A percentile compares a stretch with the other conserved stretches of the same genome.
Conservation (phyloP, 1,140 invertebrate species). For the Listronotus bonariensis region DNA sequence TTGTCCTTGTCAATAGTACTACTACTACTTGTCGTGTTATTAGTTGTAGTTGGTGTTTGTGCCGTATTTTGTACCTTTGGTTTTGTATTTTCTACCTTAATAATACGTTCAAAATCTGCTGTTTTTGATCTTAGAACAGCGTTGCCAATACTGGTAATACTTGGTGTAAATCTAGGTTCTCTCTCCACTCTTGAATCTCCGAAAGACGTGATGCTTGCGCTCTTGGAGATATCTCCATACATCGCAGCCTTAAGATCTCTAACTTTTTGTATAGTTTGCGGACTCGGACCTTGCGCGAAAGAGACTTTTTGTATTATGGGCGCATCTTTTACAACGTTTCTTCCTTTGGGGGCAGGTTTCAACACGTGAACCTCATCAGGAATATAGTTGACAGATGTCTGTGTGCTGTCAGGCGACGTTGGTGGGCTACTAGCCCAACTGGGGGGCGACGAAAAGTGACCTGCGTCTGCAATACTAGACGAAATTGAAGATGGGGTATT, state of each 20-base stretch:
- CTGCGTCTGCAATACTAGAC: slow-evolving; percentile 53
- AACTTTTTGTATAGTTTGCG: slow-evolving; percentile 55
- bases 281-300: slow-evolving; percentile 62
- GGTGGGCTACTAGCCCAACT: slow-evolving; percentile 66
- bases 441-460: slow-evolving; percentile 61
- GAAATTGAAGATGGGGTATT: slow-evolving; percentile 55
- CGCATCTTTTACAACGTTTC: slow-evolving; percentile 32
- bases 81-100: slow-evolving; percentile 43
- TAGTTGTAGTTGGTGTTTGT: slow-evolving; percentile 39
- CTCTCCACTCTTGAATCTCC: slow-evolving; percentile 40
- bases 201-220: slow-evolving; percentile 39
- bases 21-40: slow-evolving; percentile 57
- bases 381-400: slow-evolving; percentile 62
- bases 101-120: slow-evolving; percentile 68
- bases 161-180: slow-evolving; percentile 59
- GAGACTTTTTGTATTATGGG: slow-evolving; percentile 63
- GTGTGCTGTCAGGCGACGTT: slow-evolving; percentile 60
- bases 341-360: slow-evolving; percentile 35
- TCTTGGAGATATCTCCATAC: slow-evolving; percentile 35
- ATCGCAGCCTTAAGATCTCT: slow-evolving; percentile 19
- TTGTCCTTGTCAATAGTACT: slow-evolving; percentile 53
- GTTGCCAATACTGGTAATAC: slow-evolving; percentile 69
- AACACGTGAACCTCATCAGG: slow-evolving; percentile 54
- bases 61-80: slow-evolving; percentile 52
- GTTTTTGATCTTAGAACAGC: slow-evolving; percentile 70